Conservation (phyloP, 2,113 vertebrate genomes). For the Coracopsis vasa region DNA sequence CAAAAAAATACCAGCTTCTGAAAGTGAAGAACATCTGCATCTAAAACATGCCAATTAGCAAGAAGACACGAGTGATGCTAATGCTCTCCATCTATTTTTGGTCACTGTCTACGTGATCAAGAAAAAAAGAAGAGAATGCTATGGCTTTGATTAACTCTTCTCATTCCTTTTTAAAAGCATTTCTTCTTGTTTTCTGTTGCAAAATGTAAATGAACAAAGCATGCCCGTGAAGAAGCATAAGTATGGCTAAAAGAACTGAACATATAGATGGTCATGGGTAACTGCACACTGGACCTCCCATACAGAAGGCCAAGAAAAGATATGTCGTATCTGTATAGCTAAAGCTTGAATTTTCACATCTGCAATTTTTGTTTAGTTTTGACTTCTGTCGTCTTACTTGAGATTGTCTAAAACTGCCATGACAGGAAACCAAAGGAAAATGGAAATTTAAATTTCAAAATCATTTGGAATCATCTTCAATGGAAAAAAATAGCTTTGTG, state of each 20-base stretch:
- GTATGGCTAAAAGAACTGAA: neutral
- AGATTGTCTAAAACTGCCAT: neutral
- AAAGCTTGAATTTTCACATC: neutral
- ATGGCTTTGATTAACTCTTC: conserved; percentile 45
- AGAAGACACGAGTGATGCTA: conserved; percentile 72
- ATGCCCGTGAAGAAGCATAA: neutral
- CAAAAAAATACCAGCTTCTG: conserved; percentile 53
- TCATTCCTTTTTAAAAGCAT: neutral
- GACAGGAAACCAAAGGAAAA: neutral
- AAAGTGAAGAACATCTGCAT: conserved; percentile 81
- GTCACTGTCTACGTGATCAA: conserved; percentile 61
- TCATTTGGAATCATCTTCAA: neutral
- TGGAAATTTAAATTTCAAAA: neutral
- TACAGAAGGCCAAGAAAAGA: neutral
- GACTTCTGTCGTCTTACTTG: neutral
- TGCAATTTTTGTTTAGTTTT: neutral
- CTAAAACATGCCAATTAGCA: conserved; percentile 77
- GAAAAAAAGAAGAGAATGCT: conserved; percentile 44
- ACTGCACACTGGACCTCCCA: neutral
- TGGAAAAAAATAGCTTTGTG: neutral
- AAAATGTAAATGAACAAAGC: neutral
- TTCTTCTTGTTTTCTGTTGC: neutral
- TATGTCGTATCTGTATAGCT: neutral
- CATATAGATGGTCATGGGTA: neutral
- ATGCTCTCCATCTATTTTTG: conserved; percentile 73